Conservation (phyloP, 2,888 invertebrate species). For the Polydrusus tereticollis region DNA sequence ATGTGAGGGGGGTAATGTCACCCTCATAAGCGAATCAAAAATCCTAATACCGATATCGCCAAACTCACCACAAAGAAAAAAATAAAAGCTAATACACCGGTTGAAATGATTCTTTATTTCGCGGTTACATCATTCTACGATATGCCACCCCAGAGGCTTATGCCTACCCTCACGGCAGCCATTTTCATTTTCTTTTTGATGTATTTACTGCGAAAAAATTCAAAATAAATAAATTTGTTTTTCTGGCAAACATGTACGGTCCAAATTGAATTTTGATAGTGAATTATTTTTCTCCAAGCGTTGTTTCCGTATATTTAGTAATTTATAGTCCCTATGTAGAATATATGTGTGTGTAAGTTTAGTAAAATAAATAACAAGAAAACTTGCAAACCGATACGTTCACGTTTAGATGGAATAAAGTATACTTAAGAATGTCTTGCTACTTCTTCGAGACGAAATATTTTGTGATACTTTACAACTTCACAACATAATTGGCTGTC, state of each 20-base stretch:
- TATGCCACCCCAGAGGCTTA: slow-evolving; percentile 31
- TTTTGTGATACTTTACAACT: too few relatives aligned
- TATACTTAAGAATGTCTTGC: too few relatives aligned
- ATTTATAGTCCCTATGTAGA: background rate
- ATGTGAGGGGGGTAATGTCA: too few relatives aligned
- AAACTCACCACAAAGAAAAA: too few relatives aligned
- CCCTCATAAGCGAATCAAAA: too few relatives aligned
- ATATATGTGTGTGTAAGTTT: background rate
- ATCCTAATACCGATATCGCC: too few relatives aligned
- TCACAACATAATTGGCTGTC: background rate
- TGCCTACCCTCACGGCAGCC: slow-evolving; percentile 39
- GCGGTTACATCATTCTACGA: slow-evolving; percentile 27
- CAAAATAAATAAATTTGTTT: slow-evolving; percentile 44
- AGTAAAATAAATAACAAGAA: too few relatives aligned
- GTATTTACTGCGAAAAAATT: slow-evolving; percentile 44
- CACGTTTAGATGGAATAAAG: too few relatives aligned
- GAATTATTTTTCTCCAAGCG: slow-evolving; percentile 25
- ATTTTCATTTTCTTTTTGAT: slow-evolving; percentile 43
- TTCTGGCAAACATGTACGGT: slow-evolving; percentile 20
- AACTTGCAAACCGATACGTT: too few relatives aligned
- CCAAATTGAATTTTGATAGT: slow-evolving; percentile 38
- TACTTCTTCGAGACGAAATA: too few relatives aligned
- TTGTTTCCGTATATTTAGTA: background rate
- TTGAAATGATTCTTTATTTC: slow-evolving; percentile 30
- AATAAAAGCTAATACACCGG: background rate